Evolutionary conservation across 1,140 invertebrate species (phyloP).

Genomic region (Trachymyrmex septentrionalis): DNA sequence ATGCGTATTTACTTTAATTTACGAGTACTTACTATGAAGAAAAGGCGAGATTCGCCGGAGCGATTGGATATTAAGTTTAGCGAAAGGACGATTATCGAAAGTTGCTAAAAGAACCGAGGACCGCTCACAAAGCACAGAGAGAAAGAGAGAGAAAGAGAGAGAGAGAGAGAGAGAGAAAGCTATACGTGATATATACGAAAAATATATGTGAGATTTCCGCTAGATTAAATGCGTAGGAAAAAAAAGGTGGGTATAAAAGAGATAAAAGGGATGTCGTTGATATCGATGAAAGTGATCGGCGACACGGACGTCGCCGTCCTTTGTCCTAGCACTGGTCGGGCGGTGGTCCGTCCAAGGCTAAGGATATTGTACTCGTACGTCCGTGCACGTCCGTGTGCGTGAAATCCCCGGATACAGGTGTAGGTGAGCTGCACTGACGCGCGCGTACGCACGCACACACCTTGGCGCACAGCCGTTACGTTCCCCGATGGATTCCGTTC

Average conservation of each 20-base stretch:
- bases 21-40: not conserved
- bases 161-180: too few relatives aligned
- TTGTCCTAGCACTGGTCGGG: conserved; percentile 14
- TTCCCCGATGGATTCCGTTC: not conserved
- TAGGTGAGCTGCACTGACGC: conserved; percentile 30
- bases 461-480: not conserved
- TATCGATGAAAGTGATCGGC: not conserved
- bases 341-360: conserved; percentile 18
- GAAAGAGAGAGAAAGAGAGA: too few relatives aligned
- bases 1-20: conserved; percentile 4
- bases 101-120: not conserved
- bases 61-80: not conserved
- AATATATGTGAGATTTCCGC: too few relatives aligned
- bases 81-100: not conserved
- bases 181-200: too few relatives aligned
- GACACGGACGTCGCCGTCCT: not conserved
- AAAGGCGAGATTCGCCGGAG: not conserved
- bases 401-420: conserved; percentile 12
- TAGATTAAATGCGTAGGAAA: not conserved
- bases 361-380: conserved; percentile 24
- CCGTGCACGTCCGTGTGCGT: not conserved
- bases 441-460: conserved; percentile 9
- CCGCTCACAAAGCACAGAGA: not conserved
- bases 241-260: too few relatives aligned
- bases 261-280: not conserved